Evolutionary conservation across 1,140 invertebrate species (phyloP).

Genomic region (Drosophila novamexicana): DNA sequence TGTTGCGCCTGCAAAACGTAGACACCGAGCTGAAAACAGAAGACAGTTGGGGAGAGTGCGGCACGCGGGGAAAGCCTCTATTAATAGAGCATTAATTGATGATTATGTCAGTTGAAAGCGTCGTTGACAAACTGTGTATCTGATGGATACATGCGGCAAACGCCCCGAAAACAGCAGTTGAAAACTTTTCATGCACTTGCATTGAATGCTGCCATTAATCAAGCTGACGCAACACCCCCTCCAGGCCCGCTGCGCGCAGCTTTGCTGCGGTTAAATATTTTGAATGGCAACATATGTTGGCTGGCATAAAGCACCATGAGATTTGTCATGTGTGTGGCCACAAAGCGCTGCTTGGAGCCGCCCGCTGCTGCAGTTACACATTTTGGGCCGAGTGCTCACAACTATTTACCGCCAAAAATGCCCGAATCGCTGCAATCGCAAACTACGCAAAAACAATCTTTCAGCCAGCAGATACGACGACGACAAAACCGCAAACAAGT

Average conservation of each 20-base stretch:
- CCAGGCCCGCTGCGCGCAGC: constrained; percentile 21
- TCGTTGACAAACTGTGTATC: constrained; percentile 79
- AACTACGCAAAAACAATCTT: constrained; percentile 59
- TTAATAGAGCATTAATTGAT: constrained; percentile 83
- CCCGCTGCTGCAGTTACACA: constrained; percentile 37
- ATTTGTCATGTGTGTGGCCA: constrained; percentile 69
- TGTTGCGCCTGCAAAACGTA: constrained; percentile 43
- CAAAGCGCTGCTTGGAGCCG: constrained; percentile 32
- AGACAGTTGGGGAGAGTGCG: background rate
- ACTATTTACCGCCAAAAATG: constrained; percentile 67
- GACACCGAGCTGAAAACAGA: constrained; percentile 1
- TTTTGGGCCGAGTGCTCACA: constrained; percentile 33
- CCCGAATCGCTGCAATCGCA: constrained; percentile 44
- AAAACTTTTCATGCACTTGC: constrained; percentile 67
- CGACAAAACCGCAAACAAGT: constrained; percentile 72
- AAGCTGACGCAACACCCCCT: constrained; percentile 22
- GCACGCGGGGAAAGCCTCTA: constrained; percentile 50
- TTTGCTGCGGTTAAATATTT: constrained; percentile 80
- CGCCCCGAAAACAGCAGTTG: constrained; percentile 23
- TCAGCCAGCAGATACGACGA: constrained; percentile 53
- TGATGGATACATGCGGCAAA: constrained; percentile 65
- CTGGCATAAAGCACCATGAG: constrained; percentile 70
- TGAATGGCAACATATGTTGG: constrained; percentile 79
- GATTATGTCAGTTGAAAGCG: constrained; percentile 81
- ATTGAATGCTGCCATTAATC: constrained; percentile 77